These are phyloP conservation scores for Micromys minutus DNA, from an alignment of 2,113 vertebrate genomes.

Conservation along the genomic window DNA sequence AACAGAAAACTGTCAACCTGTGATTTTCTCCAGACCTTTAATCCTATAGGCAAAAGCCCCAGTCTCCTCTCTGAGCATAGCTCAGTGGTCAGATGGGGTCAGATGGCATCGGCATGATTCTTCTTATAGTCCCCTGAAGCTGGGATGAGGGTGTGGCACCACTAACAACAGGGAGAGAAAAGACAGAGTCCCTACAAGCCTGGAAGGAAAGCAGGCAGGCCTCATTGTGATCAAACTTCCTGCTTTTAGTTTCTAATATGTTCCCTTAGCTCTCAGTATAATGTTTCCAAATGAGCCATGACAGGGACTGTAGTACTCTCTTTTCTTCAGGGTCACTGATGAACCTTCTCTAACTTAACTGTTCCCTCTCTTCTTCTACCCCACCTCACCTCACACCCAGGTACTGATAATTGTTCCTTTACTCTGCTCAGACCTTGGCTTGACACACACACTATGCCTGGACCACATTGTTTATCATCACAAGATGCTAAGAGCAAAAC, in stretches of 20 bases:
- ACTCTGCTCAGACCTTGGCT: not conserved
- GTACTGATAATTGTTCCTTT: not conserved
- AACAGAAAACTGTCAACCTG: not conserved
- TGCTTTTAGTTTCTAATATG: not conserved
- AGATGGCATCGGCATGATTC: rapidly evolving
- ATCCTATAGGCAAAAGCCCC: not conserved
- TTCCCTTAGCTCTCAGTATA: not conserved
- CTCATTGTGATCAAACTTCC: not conserved
- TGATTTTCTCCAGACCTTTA: not conserved
- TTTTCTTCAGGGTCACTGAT: not conserved
- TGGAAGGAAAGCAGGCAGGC: rapidly evolving
- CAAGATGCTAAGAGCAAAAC: not conserved
- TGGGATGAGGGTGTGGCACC: not conserved
- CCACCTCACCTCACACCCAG: no score
- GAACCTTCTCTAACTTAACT: not conserved
- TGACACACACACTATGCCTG: no score
- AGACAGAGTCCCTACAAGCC: not conserved
- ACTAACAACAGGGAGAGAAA: not conserved
- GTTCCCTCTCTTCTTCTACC: no score
- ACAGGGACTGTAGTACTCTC: not conserved
- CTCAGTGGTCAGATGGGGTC: not conserved
- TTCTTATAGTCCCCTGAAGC: not conserved
- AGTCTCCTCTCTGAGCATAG: rapidly evolving
- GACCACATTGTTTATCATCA: not conserved
- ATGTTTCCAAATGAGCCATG: not conserved